Conservation (phyloP, 2,113 vertebrate species). For the Notiomystis cincta region DNA sequence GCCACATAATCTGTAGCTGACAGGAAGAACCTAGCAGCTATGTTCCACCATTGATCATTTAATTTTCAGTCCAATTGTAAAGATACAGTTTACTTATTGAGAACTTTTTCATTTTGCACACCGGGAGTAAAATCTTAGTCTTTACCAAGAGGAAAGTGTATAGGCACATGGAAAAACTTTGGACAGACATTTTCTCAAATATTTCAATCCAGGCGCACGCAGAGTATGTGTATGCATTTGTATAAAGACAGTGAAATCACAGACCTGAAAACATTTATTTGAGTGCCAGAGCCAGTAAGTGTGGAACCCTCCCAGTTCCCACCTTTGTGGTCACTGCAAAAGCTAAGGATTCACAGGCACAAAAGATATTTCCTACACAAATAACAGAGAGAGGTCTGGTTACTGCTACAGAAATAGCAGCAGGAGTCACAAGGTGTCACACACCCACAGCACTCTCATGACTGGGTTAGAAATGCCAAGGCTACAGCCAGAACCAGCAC, state of each 20-base stretch:
- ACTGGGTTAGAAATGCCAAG: not conserved
- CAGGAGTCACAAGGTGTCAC: not conserved
- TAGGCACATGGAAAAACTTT: not conserved
- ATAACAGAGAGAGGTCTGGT: not conserved
- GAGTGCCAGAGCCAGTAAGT: not conserved
- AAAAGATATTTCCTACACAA: not conserved
- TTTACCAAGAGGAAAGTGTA: accelerated
- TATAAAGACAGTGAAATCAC: not conserved
- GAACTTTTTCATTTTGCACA: not conserved
- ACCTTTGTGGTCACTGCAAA: not conserved
- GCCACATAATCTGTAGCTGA: not conserved
- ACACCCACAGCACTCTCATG: not conserved
- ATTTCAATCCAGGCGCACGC: accelerated
- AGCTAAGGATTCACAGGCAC: not conserved
- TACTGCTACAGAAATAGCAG: not conserved
- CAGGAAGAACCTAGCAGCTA: not conserved
- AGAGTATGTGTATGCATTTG: accelerated
- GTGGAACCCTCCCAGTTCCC: not conserved
- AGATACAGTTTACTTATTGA: not conserved
- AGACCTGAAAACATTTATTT: not conserved
- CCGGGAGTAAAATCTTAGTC: not conserved
- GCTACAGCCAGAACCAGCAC: not conserved
- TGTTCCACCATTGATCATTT: not conserved
- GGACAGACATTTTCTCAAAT: not conserved
- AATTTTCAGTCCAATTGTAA: not conserved